Conservation (phyloP, 1,140 invertebrate genomes). For the Vanessa atalanta region DNA sequence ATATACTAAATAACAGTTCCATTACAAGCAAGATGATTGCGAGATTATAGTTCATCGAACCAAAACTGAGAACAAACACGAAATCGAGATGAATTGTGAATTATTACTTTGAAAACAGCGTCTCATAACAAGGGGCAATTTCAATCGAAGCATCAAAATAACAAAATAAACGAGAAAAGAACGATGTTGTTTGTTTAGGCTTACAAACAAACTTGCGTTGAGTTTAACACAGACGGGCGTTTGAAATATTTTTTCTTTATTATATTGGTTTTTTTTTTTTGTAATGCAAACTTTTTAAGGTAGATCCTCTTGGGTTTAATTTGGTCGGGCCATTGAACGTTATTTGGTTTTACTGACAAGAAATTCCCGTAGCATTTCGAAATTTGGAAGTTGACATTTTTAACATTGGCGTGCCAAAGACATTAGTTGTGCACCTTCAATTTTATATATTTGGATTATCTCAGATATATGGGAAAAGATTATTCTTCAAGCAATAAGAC, state of each 20-base stretch:
- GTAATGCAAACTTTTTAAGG: neutral
- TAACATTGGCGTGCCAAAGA: too few species aligned
- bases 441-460: too few species aligned
- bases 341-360: too few species aligned
- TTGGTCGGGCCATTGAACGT: too few species aligned
- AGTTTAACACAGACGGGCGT: slow-evolving; percentile 5
- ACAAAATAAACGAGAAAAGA: slow-evolving; percentile 42
- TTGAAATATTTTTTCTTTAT: slow-evolving; percentile 4
- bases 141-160: slow-evolving; percentile 42
- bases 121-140: slow-evolving; percentile 38
- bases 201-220: slow-evolving; percentile 25
- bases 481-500: too few species aligned
- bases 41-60: slow-evolving; percentile 25
- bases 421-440: too few species aligned
- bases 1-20: neutral
- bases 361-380: too few species aligned
- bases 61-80: slow-evolving; percentile 21
- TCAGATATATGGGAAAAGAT: too few species aligned
- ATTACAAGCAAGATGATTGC: slow-evolving; percentile 9
- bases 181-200: slow-evolving; percentile 43
- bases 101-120: slow-evolving; percentile 38
- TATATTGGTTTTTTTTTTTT: neutral
- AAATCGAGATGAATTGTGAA: slow-evolving; percentile 28
- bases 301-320: too few species aligned
- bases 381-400: too few species aligned